phyloP scores from a whole-genome alignment of 2,797 vertebrate genomes.

The Enteromius argenteus region DNA sequence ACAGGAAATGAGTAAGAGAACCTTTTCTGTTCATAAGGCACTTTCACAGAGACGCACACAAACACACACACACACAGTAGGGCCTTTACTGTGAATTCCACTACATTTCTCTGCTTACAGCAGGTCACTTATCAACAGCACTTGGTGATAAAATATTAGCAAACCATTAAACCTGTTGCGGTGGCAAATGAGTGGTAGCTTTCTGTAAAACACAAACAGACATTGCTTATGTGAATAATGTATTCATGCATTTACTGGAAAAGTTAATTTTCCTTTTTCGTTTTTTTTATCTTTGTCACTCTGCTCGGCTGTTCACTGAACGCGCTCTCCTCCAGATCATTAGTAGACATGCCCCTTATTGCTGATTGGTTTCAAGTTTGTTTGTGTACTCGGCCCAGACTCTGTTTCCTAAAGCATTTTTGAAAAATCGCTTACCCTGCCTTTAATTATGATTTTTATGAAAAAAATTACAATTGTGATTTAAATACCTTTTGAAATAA shows the following conservation, averaged over 20 bases:
- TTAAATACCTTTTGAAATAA: background rate
- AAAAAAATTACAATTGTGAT: background rate
- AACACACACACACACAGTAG: background rate
- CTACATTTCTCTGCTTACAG: background rate
- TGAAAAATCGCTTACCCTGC: too few relatives aligned
- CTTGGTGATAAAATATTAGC: background rate
- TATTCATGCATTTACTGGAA: background rate
- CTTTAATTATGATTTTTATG: background rate
- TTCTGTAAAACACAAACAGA: background rate
- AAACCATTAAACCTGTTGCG: background rate
- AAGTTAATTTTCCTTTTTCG: background rate
- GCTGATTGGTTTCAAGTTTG: too few relatives aligned
- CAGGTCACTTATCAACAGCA: background rate
- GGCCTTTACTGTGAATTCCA: background rate
- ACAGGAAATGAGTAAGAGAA: constrained; percentile 75
- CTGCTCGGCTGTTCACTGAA: too few relatives aligned
- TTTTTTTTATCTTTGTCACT: background rate
- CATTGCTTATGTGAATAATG: background rate
- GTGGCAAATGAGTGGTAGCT: background rate
- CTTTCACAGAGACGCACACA: background rate
- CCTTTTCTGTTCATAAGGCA: background rate
- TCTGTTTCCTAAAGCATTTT: too few relatives aligned
- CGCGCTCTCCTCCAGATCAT: too few relatives aligned
- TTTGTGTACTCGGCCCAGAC: too few relatives aligned
- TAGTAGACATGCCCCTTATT: too few relatives aligned